Conservation (phyloP, 2,888 invertebrate species). For the Flexamia atlantica region DNA sequence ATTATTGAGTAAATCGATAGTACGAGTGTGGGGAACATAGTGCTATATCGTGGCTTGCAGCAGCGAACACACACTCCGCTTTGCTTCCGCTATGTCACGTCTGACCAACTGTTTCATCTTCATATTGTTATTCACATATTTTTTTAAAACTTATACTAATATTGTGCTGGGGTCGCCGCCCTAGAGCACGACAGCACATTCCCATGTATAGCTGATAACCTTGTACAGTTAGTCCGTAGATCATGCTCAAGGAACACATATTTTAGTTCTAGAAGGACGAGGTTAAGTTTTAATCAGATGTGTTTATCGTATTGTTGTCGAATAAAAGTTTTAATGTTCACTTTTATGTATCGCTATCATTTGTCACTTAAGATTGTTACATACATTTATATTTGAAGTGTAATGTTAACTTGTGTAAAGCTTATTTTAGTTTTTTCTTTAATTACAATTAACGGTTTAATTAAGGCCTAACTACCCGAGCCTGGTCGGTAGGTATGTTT, state of each 20-base stretch:
- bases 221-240: slow-evolving; percentile 48
- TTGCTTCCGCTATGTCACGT: slow-evolving; percentile 25
- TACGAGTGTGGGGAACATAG: slow-evolving; percentile 25
- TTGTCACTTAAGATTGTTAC: not conserved
- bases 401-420: not conserved
- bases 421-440: not conserved
- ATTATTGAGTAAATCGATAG: not conserved
- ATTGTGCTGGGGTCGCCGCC: slow-evolving; percentile 18
- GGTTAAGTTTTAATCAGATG: slow-evolving; percentile 45
- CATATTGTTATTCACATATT: slow-evolving; percentile 52
- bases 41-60: slow-evolving; percentile 23
- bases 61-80: slow-evolving; percentile 53
- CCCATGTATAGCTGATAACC: slow-evolving; percentile 49
- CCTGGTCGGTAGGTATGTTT: not conserved
- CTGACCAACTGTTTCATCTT: slow-evolving; percentile 53
- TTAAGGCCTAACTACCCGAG: slow-evolving; percentile 12
- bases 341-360: slow-evolving; percentile 16
- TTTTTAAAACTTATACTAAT: slow-evolving; percentile 51
- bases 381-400: not conserved
- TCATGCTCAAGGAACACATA: slow-evolving; percentile 56
- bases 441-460: not conserved
- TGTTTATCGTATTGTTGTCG: slow-evolving; percentile 50
- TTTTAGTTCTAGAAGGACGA: slow-evolving; percentile 50
- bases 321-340: slow-evolving; percentile 38
- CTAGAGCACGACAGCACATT: slow-evolving; percentile 29